A percentile compares a stretch with the other conserved stretches of the same genome.
Evolutionary conservation across 2,113 vertebrate species (phyloP).

Genomic region (Calypte anna): DNA sequence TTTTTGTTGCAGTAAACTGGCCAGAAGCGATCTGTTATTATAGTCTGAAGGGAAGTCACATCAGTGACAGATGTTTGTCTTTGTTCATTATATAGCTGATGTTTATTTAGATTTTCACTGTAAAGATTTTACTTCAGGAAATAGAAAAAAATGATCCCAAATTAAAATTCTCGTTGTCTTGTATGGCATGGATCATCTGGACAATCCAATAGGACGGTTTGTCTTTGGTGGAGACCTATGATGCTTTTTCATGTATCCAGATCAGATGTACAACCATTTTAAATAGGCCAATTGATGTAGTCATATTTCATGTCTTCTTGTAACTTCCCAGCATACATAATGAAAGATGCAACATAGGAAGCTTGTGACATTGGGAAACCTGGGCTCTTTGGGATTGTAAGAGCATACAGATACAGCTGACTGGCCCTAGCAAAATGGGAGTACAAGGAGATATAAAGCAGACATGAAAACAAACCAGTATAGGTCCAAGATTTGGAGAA

Average conservation of each 20-base stretch:
- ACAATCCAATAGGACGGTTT: neutral
- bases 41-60: conserved; percentile 31
- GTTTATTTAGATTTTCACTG: conserved; percentile 31
- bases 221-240: neutral
- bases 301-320: neutral
- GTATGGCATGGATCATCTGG: neutral
- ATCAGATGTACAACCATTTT: neutral
- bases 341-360: neutral
- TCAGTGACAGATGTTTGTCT: conserved; percentile 56
- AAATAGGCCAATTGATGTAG: neutral
- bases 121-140: conserved; percentile 5
- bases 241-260: neutral
- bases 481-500: neutral
- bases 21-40: conserved; percentile 55
- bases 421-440: neutral
- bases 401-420: neutral
- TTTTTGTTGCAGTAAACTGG: conserved; percentile 68
- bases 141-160: neutral
- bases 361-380: neutral
- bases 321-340: neutral
- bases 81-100: conserved; percentile 30
- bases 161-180: neutral
- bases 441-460: neutral
- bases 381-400: neutral
- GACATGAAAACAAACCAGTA: rapidly evolving